These are phyloP conservation scores for Aspiorhynchus laticeps DNA, from an alignment of 2,113 vertebrate species.

Conservation along the genomic window DNA sequence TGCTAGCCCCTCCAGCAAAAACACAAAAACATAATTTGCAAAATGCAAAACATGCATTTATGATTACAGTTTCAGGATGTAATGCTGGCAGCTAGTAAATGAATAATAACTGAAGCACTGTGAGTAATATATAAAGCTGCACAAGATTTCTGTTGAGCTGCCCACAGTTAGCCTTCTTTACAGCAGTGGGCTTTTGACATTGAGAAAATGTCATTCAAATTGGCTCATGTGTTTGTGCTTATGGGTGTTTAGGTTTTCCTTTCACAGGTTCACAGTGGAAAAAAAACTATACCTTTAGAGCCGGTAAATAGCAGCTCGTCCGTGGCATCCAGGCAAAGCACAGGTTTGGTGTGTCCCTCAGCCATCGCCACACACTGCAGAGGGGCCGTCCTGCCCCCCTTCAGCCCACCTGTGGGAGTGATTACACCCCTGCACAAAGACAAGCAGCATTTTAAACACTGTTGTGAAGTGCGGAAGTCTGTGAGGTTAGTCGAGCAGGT, in stretches of 20 bases:
- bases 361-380: conserved; percentile 92
- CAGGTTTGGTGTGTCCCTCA: conserved; percentile 94
- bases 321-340: conserved; percentile 94
- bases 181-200: neutral
- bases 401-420: conserved; percentile 87
- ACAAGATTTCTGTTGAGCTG: neutral
- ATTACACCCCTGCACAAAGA: conserved; percentile 87
- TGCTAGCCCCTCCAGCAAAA: neutral
- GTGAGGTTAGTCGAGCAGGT: conserved; percentile 10
- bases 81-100: neutral
- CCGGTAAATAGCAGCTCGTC: conserved; percentile 95
- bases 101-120: neutral
- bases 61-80: neutral
- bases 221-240: neutral
- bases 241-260: neutral
- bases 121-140: neutral
- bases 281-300: conserved; percentile 85
- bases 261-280: neutral
- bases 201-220: neutral
- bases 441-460: conserved; percentile 44
- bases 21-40: neutral
- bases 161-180: neutral
- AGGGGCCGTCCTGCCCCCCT: conserved; percentile 87
- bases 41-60: neutral
- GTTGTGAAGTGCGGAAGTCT: neutral